Base-by-base conservation (phyloP, 2,888 invertebrate species). In the Orthosia gothica region DNA sequence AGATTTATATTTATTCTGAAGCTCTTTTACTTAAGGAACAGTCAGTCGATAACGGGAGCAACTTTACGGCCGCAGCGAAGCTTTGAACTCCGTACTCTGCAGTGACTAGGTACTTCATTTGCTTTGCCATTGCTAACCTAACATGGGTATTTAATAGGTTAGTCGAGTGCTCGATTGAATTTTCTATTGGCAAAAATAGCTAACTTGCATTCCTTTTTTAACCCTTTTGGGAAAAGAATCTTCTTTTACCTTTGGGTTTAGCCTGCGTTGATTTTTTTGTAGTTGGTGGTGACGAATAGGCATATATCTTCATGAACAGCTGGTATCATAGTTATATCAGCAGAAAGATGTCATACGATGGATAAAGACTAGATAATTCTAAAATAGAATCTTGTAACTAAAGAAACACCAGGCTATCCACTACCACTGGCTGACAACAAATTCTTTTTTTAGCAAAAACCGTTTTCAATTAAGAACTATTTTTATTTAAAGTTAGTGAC, bases 1-100 rank as follows among this genome's bases (percentile, higher is more conserved):
- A 58, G 68, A 82, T 74, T 78, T 78, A 70, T 65, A 70, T 71
- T 68, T 81, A 65, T 74, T 57, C 73, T 64, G 23, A 52, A 69
- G 40, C 40, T 55, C 45, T 62, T 80, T 70, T 65, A 49, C 58
- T 54, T 54, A 26, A 26, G 20, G 54, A 20, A 57, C 50, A 45
- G 26, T 1, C 18, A 52, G 70, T 52, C 77, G 70, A 70, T 76
- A 57, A 62, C 45, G 55, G 49, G 47, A 76, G 5, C 18, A 26
- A 55, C 49, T 58, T 76, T 77, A 76, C 3, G 26, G 32, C 16
- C 54, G 23, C n/a, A 32, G 50, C 32, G 76, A 23, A 54, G 16
- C 52, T 75, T 49, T 76, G 58, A 47, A n/a, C 11, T 23, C 26
- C 32, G 16, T 11, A n/a, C 11, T 23, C 26, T 45, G 16, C 13